Conservation (phyloP, 2,113 vertebrate species). For the Saguinus midas region DNA sequence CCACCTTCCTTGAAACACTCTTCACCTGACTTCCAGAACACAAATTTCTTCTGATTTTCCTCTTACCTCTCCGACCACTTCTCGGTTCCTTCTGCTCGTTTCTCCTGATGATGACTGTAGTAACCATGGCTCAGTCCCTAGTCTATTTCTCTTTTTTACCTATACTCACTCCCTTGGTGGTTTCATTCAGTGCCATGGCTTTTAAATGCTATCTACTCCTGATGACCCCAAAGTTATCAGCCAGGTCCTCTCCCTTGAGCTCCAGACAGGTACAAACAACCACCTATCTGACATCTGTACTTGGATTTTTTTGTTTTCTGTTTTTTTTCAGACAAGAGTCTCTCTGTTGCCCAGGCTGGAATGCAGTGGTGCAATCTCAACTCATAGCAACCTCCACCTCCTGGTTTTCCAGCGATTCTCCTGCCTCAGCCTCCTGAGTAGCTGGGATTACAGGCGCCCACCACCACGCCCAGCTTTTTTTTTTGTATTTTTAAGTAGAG, state of each 20-base stretch:
- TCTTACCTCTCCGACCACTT: background rate
- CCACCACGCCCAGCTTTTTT: too few relatives aligned
- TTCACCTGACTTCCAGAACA: background rate
- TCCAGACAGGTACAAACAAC: background rate
- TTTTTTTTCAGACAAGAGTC: too few relatives aligned
- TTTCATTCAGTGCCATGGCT: background rate
- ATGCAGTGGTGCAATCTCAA: too few relatives aligned
- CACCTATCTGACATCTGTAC: background rate
- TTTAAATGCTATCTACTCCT: constrained; percentile 36
- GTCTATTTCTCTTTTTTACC: background rate
- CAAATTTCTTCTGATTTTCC: background rate
- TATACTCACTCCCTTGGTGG: background rate
- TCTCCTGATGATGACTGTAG: background rate
- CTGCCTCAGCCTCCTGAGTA: too few relatives aligned
- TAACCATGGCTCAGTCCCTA: background rate
- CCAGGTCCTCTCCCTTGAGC: background rate
- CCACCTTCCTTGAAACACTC: background rate
- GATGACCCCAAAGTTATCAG: background rate
- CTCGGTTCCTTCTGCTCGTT: background rate
- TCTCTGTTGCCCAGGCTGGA: too few relatives aligned
- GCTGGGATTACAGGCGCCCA: too few relatives aligned
- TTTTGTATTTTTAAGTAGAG: too few relatives aligned
- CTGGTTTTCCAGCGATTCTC: too few relatives aligned
- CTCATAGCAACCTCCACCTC: too few relatives aligned
- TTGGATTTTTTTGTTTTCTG: background rate